Evolutionary conservation across 2,113 vertebrate species (phyloP).

Genomic region (Tricholaema leucomelas): DNA sequence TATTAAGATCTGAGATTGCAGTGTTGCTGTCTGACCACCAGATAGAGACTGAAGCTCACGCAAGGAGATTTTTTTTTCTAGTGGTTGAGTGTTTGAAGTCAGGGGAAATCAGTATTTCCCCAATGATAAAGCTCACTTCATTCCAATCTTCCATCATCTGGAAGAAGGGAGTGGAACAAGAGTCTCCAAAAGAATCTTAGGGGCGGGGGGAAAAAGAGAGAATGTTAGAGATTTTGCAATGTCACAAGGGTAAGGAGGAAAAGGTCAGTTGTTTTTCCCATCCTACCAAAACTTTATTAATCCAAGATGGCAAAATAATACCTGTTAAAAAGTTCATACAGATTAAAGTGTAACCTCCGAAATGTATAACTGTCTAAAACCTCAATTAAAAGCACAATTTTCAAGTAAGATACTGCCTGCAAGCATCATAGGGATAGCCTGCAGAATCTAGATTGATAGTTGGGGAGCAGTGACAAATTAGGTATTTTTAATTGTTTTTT

Average conservation of each 20-base stretch:
- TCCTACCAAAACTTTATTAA: not conserved
- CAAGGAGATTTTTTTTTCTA: not conserved
- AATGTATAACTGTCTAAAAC: not conserved
- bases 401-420: not conserved
- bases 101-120: not conserved
- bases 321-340: not conserved
- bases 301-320: not conserved
- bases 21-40: constrained; percentile 47
- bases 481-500: not conserved
- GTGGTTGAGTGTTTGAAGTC: not conserved
- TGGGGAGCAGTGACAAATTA: not conserved
- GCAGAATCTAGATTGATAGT: not conserved
- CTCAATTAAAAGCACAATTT: not conserved
- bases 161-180: not conserved
- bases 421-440: not conserved
- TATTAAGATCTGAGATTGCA: constrained; percentile 1
- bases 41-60: constrained; percentile 60
- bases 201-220: not conserved
- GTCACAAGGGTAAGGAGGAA: not conserved
- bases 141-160: not conserved
- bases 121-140: not conserved
- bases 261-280: not conserved
- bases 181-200: not conserved
- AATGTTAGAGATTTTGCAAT: not conserved
- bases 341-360: not conserved